Base-by-base conservation (phyloP, 2,888 invertebrate genomes). In the Lasioglossum lativentre region DNA sequence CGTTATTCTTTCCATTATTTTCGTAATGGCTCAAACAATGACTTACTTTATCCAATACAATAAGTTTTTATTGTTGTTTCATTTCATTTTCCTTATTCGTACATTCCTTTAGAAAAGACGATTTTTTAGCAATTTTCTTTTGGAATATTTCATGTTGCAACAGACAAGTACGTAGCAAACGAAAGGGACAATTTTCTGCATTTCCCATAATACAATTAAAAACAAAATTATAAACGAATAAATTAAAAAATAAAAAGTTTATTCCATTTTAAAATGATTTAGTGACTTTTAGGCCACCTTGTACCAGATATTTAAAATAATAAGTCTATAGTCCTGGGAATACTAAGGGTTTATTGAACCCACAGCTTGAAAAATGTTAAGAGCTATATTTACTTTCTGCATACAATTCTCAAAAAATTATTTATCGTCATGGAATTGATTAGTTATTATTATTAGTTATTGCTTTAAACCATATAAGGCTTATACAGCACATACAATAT, bases 1-100 rank as follows among this genome's bases (percentile, higher is more conserved):
- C 83, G 27, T 82, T 82, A 83, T 10, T n/a, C 19, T 66, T 19
- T 66, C 38, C 40, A n/a, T 4, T 23, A 19, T n/a, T 27, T n/a
- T 40, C 30, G 16, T 2, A 59, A 56, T 75, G 75, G 75, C 71
- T 75, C 47, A 27, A 47, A 75, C 27, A 12, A 23, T 45, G 14
- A 34, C n/a, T 34, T 66, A 19, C 19, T 34, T 34, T n/a, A n/a
- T 12, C 23, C 12, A 12, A 40, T 70, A n/a, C 10, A 56, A n/a
- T 10, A n/a, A 56, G n/a, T n/a, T 12, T n/a, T 12, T n/a, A 6
- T 56, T n/a, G 56, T n/a, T 56, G 56, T 56, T 52, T 4, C n/a
- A 12, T n/a, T 56, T 56, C 1, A n/a, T 12, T 56, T 56, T 12
- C n/a, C 3, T 4, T 56, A 56, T n/a, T 56, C 10, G 10, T 12